Base-by-base conservation (phyloP, 2,113 vertebrate species). In the Lichenostomus cassidix region DNA sequence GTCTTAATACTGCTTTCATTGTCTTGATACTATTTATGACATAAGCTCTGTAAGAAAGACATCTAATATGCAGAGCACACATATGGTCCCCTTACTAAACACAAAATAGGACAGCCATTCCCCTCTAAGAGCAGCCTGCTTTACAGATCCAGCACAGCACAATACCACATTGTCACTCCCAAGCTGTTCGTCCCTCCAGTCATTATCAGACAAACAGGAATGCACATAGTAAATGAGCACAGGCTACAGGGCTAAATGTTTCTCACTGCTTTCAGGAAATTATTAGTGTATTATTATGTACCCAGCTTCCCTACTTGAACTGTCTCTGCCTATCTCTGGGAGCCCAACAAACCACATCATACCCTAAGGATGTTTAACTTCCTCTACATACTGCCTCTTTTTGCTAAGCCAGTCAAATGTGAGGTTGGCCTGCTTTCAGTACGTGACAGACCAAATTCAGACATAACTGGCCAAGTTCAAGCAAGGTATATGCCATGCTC, bases 331-430 rank as follows among this genome's bases (percentile, higher is more conserved):
- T 91, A 59, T 91, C 90, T 96, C 85, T 91, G 50, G 88, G 90
- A 96, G 79, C 71, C 96, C 78, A 95, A 78, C 74, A 96, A 97
- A 95, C 47, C 81, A 82, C 92, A 94, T 87, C 31, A 93, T 90
- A 95, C 74, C 83, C 91, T 87, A 95, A 91, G 83, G 94, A 92
- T 87, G 64, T 95, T 97, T 97, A 96, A 93, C 93, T 96, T 97
- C 33, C 28, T 86, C 37, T 75, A 16, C 28, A 44, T n/a, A 35
- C 15, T 78, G 64, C 25, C 71, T 67, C 47, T 80, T 90, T 86
- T 50, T 88, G 67, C 82, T 83, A 92, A 86, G 58, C 35, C 76
- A 78, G 60, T 10, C 82, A 87, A 91, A 88, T 7, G 31, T 35
- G 27, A 83, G 28, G 35, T 31, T 81, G 53, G 75, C 68, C 89